A percentile compares a stretch with the other conserved stretches of the same genome.
Conservation (phyloP, 2,113 vertebrate genomes). For the Orientallactaga bullata region DNA sequence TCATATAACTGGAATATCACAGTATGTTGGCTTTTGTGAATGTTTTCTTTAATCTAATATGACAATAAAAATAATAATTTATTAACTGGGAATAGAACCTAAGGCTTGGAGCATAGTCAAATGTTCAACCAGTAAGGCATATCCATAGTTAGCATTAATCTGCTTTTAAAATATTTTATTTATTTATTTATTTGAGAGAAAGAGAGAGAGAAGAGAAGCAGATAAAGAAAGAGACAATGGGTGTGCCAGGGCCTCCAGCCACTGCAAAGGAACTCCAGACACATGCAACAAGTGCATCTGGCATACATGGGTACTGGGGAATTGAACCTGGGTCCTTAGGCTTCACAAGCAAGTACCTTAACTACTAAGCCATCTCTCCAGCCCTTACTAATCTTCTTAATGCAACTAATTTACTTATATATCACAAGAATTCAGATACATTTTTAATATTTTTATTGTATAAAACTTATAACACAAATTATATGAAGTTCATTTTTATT, state of each 20-base stretch:
- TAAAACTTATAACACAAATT: background rate
- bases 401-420: background rate
- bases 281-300: no score
- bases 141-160: background rate
- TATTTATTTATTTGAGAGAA: no score
- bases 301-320: no score
- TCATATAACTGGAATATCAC: background rate
- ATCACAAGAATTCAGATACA: constrained; percentile 39
- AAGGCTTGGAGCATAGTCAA: background rate
- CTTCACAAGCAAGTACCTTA: no score
- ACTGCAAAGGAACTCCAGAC: no score
- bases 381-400: background rate
- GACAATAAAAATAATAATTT: background rate
- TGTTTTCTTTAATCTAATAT: background rate
- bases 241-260: no score
- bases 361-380: no score
- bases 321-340: no score
- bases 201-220: no score
- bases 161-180: background rate
- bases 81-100: background rate
- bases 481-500: background rate
- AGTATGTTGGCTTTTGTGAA: background rate
- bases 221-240: no score
- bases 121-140: background rate
- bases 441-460: background rate